Conservation (phyloP, 2,888 invertebrate species). For the Melinopterus prodromus region DNA sequence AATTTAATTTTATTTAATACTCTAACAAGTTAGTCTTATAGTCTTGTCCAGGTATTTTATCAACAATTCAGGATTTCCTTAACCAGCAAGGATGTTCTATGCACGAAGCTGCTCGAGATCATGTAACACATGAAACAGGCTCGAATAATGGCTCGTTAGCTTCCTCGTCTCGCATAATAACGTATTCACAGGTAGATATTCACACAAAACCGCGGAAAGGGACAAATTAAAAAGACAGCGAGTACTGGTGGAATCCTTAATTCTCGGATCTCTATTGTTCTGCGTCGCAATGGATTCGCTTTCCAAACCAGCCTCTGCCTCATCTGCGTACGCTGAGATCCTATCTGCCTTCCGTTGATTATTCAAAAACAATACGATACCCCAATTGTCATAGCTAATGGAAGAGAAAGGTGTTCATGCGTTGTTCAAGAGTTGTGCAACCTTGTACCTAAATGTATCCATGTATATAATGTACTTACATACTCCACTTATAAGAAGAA, state of each 20-base stretch:
- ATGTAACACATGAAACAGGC: neutral
- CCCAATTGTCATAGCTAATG: slow-evolving; percentile 26
- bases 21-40: too few relatives aligned
- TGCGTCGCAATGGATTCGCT: slow-evolving; percentile 7
- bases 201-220: neutral
- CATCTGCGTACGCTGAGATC: slow-evolving; percentile 19
- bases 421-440: neutral
- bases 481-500: neutral
- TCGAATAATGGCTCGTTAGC: neutral
- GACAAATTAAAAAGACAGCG: neutral
- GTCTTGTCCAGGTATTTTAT: too few relatives aligned
- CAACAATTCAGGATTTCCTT: too few relatives aligned
- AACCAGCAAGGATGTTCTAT: neutral
- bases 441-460: neutral
- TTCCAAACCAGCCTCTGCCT: neutral
- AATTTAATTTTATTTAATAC: too few relatives aligned
- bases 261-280: slow-evolving; percentile 16
- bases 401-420: slow-evolving; percentile 13
- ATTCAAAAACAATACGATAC: slow-evolving; percentile 25
- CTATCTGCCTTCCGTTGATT: slow-evolving; percentile 28
- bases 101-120: neutral
- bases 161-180: neutral
- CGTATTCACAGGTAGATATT: neutral
- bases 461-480: neutral
- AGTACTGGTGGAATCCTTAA: neutral